A percentile compares a stretch with the other conserved stretches of the same genome.
These are phyloP conservation scores for Macrosoma leucophasiata DNA, from an alignment of 2,888 invertebrate genomes.

Conservation along the genomic window DNA sequence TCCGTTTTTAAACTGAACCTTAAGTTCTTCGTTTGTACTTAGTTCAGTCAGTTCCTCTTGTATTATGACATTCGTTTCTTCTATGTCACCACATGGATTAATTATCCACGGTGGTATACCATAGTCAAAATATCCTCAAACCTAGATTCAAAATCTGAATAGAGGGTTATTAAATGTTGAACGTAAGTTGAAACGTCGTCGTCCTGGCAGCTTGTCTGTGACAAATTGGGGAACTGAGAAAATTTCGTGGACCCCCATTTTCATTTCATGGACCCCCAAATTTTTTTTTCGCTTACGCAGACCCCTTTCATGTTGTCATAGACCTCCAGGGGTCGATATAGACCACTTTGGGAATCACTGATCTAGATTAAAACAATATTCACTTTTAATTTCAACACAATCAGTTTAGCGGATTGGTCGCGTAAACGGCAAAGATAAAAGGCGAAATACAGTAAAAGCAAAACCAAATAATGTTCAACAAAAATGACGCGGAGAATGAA, in stretches of 20 bases:
- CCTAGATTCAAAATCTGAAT: conserved; percentile 22
- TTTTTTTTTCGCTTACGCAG: too few species aligned
- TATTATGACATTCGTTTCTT: conserved; percentile 9
- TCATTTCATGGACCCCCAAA: too few species aligned
- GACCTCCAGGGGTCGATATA: too few species aligned
- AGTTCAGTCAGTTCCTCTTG: conserved; percentile 27
- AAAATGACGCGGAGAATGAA: too few species aligned
- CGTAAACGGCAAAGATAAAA: too few species aligned
- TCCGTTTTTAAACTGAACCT: conserved; percentile 16
- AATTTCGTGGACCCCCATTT: conserved; percentile 31
- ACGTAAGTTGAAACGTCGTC: conserved; percentile 23
- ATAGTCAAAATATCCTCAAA: conserved; percentile 24
- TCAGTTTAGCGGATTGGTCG: too few species aligned
- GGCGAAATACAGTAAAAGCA: too few species aligned
- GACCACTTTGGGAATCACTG: too few species aligned
- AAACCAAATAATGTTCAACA: too few species aligned
- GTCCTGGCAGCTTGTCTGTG: conserved; percentile 23
- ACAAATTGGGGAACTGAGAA: conserved; percentile 22
- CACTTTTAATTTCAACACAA: too few species aligned
- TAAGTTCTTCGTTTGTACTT: conserved; percentile 27
- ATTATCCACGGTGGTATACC: conserved; percentile 16
- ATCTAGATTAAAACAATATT: too few species aligned
- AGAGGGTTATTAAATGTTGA: conserved; percentile 24
- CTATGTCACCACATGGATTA: conserved; percentile 5
- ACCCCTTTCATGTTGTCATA: too few species aligned